These are phyloP conservation scores for Anadara kagoshimensis DNA, from an alignment of 1,140 invertebrate species.

Conservation along the genomic window DNA sequence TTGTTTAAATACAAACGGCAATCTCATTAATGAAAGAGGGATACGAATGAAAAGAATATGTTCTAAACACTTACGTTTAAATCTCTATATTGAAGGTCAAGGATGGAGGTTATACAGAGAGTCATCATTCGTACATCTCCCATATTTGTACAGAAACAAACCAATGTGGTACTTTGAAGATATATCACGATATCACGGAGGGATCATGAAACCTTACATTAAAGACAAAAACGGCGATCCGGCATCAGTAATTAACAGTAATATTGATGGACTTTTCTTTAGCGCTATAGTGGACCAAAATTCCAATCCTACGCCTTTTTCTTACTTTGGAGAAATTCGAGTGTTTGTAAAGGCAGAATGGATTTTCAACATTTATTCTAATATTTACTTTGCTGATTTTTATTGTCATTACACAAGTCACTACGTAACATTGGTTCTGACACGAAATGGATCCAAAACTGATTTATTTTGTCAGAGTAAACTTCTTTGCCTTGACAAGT, in stretches of 20 bases:
- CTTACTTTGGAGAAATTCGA: slow-evolving; percentile 33
- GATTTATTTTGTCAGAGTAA: slow-evolving; percentile 55
- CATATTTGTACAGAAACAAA: slow-evolving; percentile 38
- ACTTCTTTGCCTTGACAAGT: slow-evolving; percentile 34
- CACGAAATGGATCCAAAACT: slow-evolving; percentile 22
- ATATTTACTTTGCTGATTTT: slow-evolving; percentile 58
- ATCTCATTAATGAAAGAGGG: no score
- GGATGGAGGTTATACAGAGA: no score
- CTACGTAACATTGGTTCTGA: slow-evolving; percentile 48
- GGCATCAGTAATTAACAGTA: slow-evolving; percentile 31
- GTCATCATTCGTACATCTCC: no score
- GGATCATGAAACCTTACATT: slow-evolving; percentile 34
- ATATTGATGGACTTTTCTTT: slow-evolving; percentile 45
- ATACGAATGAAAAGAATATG: no score
- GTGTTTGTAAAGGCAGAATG: slow-evolving; percentile 25
- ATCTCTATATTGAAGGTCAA: no score
- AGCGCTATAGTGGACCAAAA: slow-evolving; percentile 20
- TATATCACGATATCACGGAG: slow-evolving; percentile 25
- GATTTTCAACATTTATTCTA: slow-evolving; percentile 28
- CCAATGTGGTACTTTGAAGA: slow-evolving; percentile 23
- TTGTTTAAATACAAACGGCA: no score
- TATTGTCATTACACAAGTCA: slow-evolving; percentile 41
- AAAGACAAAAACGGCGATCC: slow-evolving; percentile 43
- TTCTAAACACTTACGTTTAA: no score
- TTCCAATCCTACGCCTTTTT: slow-evolving; percentile 7